These are phyloP conservation scores for Drosophila trapezifrons DNA, from an alignment of 1,140 invertebrate species.

Conservation along the genomic window DNA sequence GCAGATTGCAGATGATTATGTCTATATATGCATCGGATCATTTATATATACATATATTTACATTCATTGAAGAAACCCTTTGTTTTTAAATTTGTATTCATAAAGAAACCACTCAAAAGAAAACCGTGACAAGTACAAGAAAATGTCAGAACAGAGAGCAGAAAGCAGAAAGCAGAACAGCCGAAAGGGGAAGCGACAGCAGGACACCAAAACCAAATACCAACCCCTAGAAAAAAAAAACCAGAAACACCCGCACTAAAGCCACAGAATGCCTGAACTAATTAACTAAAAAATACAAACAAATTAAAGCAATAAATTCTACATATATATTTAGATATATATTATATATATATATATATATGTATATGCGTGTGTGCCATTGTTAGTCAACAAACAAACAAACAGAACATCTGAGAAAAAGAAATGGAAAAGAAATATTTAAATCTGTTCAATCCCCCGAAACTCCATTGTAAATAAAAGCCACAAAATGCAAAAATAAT, in stretches of 20 bases:
- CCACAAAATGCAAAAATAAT: constrained; percentile 14
- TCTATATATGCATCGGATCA: constrained; percentile 9
- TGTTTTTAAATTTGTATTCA: constrained; percentile 12
- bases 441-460: constrained; percentile 20
- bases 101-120: constrained; percentile 31
- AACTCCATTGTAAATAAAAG: constrained; percentile 35
- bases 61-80: constrained; percentile 4
- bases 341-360: constrained; percentile 14
- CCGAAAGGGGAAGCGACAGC: not conserved
- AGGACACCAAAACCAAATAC: constrained; percentile 9
- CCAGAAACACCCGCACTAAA: constrained; percentile 19
- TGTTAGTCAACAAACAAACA: constrained; percentile 47
- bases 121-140: constrained; percentile 41
- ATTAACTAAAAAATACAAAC: constrained; percentile 18
- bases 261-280: constrained; percentile 40
- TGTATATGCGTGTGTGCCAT: constrained; percentile 68
- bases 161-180: too few relatives aligned
- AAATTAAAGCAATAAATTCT: constrained; percentile 23
- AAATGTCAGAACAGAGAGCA: constrained; percentile 26
- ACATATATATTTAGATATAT: constrained; percentile 15
- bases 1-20: constrained; percentile 36
- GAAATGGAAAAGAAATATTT: not conserved
- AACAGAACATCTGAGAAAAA: not conserved
- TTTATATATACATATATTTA: constrained; percentile 27
- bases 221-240: not conserved